Base-by-base conservation (phyloP, 2,797 vertebrate genomes). In the Cynodonichthys magdalenae region DNA sequence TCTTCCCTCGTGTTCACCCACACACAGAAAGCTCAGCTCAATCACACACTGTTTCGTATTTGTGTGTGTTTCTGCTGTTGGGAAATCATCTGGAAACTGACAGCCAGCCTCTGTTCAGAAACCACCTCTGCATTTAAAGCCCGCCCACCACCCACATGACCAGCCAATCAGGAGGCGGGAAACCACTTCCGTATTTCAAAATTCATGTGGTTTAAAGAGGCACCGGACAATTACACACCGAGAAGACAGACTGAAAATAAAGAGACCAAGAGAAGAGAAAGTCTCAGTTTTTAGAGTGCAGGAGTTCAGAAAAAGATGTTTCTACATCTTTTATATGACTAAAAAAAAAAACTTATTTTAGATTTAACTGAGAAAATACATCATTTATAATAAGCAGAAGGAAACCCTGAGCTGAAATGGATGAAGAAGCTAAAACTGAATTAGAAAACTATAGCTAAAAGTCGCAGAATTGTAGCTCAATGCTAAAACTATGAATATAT, bases 201-300 rank as follows among this genome's bases (percentile, higher is more conserved):
- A 61, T 36, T 59, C 69, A 70, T 75, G 70, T 44, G 64, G 77
- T 84, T 93, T 93, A 93, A 93, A 92, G 91, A 70, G 78, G 68
- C 81, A 86, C 45, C 15, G 61, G 74, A 66, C 74, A 60, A 66
- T 76, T 87, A 45, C 51, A 69, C 31, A 48, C n/a, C 24, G 56
- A 61, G 6, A 50, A 70, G 61, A 71, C 48, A 42, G 61, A 69
- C 15, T 47, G 44, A 44, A 39, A 59, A 19, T 5, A 60, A 17
- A 62, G 5, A 63, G 28, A 66, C 8, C 31, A 39, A 73, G 44
- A 72, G 54, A 65, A 63, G 39, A 70, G 70, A 47, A 56, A 69
- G 65, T 83, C 45, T 63, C 50, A 50, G 27, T 53, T 48, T 27
- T 15, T 12, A 39, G 14, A 39, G 4, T 11, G 31, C 31, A 34